Percentiles rank a stretch among this genome's conserved stretches.
Conservation (phyloP, 2,113 vertebrate species). For the Piprites chloris region DNA sequence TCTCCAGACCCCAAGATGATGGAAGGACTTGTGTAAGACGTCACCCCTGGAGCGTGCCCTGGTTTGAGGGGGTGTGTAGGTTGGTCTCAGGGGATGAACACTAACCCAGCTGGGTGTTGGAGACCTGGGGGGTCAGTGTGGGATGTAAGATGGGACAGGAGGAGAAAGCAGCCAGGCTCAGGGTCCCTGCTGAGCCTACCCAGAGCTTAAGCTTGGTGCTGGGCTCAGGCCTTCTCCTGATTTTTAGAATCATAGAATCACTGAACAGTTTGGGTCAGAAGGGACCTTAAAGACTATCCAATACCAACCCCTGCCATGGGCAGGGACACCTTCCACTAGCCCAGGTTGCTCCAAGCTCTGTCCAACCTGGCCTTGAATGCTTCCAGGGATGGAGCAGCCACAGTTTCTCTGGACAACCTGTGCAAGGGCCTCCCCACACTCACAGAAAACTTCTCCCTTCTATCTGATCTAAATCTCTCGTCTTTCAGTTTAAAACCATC, state of each 20-base stretch:
- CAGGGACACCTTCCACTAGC: neutral
- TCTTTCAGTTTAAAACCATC: neutral
- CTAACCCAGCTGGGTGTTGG: neutral
- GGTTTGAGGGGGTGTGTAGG: neutral
- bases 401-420: neutral
- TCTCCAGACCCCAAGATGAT: neutral
- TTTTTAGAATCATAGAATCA: neutral
- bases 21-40: accelerated
- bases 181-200: neutral
- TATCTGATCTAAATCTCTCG: neutral
- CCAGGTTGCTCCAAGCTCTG: neutral
- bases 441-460: neutral
- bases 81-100: neutral
- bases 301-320: neutral
- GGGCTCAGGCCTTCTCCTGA: neutral
- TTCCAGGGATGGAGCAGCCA: neutral
- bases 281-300: neutral
- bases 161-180: neutral
- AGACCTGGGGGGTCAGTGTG: neutral
- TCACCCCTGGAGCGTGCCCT: accelerated
- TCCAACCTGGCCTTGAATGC: neutral
- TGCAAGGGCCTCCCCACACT: neutral
- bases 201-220: neutral
- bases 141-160: neutral
- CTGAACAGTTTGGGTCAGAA: neutral